Conservation (phyloP, 1,140 invertebrate genomes). For the Drosophila bipectinata region DNA sequence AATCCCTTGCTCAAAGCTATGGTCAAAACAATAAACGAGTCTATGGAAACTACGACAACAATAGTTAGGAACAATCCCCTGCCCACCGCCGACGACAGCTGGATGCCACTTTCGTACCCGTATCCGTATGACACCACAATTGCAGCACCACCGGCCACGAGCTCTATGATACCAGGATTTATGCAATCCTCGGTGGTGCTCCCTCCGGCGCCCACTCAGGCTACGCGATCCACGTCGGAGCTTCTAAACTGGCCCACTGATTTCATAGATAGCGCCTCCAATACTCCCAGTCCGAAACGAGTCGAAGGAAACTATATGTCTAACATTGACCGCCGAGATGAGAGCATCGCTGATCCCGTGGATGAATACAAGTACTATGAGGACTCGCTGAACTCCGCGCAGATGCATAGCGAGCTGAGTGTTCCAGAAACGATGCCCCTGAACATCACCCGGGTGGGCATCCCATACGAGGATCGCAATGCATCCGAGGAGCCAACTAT, state of each 20-base stretch:
- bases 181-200: slow-evolving; percentile 36
- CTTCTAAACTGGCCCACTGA: slow-evolving; percentile 74
- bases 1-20: slow-evolving; percentile 46
- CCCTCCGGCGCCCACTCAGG: slow-evolving; percentile 13
- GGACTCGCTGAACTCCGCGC: slow-evolving; percentile 55
- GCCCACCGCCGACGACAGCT: slow-evolving; percentile 51
- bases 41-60: slow-evolving; percentile 54
- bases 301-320: slow-evolving; percentile 8
- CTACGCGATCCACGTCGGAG: slow-evolving; percentile 44
- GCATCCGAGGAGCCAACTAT: slow-evolving; percentile 72
- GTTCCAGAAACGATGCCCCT: slow-evolving; percentile 58
- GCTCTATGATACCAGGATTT: slow-evolving; percentile 19
- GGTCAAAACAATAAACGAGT: slow-evolving; percentile 69
- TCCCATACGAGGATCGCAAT: slow-evolving; percentile 71
- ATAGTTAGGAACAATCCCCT: background rate
- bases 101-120: slow-evolving; percentile 67
- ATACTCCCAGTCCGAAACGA: slow-evolving; percentile 37
- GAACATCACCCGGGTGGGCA: slow-evolving; percentile 73
- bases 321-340: slow-evolving; percentile 54
- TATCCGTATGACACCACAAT: slow-evolving; percentile 67
- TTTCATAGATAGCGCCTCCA: slow-evolving; percentile 56
- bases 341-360: slow-evolving; percentile 28
- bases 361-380: slow-evolving; percentile 67
- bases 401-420: slow-evolving; percentile 67
- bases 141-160: slow-evolving; percentile 35